Evolutionary conservation across 2,888 invertebrate genomes (phyloP), one percentile per base, ranked within the genome.

Genomic region (Tenthredo distinguenda): DNA sequence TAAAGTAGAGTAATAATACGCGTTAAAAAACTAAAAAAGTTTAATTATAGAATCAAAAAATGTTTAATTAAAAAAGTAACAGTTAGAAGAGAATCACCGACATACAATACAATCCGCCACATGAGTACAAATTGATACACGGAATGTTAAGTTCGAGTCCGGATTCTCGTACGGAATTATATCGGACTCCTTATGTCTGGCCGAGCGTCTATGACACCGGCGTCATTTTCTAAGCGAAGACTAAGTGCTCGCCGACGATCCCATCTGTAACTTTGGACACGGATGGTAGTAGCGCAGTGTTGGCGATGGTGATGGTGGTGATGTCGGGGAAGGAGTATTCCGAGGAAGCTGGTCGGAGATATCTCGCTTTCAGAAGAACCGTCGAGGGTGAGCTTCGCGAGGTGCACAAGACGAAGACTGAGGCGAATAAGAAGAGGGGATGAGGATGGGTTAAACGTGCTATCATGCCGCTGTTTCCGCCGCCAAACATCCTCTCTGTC

Each of bases 381-480:
- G 40, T 21, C 37, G 62, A 40, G 26, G 81, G 62, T 34, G 40
- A 81, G 40, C 2, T 40, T 15, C 58, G 40, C 62, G 21, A 62
- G 81, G 31, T 55, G 55, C 26, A 31, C 55, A 77, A 77, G 77
- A 55, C 50, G 50, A 55, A 77, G 50, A 55, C 74, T 21, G 26
- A 21, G 18, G 9, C 40, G 26, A 43, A 65, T 18, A 82, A 7
- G 37, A n/a, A 65, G 18, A 40, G 82, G 31, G 65, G 21, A 26
- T 21, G 81, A 40, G 81, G 81, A 26, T 85, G 87, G 86, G 90
- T 89, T 91, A 91, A 91, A 90, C 87, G 88, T 87, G 87, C 88
- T 88, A 90, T 89, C 88, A 87, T 89, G 86, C 87, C 87, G 84
- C 87, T 88, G 89, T 89, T 91, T 91, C 90, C 89, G 89, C 87